Evolutionary conservation across 2,888 invertebrate species (phyloP).

Genomic region (Idaea straminata): DNA sequence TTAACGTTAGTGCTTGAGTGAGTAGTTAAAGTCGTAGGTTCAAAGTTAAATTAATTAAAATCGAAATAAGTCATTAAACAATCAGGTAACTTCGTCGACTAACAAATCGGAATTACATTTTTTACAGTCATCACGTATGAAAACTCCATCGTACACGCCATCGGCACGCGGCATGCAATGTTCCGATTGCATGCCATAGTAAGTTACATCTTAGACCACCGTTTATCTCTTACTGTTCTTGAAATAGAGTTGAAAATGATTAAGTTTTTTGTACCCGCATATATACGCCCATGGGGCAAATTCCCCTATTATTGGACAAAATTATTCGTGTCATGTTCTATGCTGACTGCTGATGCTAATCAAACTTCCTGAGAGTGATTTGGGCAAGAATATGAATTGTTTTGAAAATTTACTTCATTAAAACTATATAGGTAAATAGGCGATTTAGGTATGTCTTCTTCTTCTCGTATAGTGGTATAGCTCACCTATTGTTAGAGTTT

Average conservation of each 20-base stretch:
- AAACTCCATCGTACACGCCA: conserved; percentile 44
- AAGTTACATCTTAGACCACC: conserved; percentile 20
- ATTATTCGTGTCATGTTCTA: conserved; percentile 59
- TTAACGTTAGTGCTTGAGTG: no score
- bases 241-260: conserved; percentile 12
- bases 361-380: conserved; percentile 41
- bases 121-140: conserved; percentile 24
- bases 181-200: conserved; percentile 66
- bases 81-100: neutral
- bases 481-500: no score
- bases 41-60: no score
- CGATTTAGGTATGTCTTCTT: no score
- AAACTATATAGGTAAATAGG: neutral
- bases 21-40: no score
- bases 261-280: conserved; percentile 49
- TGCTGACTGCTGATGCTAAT: conserved; percentile 63
- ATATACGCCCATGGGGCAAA: conserved; percentile 40
- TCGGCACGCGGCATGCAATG: conserved; percentile 57
- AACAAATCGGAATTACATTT: conserved; percentile 12
- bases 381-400: conserved; percentile 8
- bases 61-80: no score
- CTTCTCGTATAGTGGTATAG: no score
- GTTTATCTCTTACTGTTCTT: conserved; percentile 8
- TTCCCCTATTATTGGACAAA: conserved; percentile 64
- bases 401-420: neutral